Evolutionary conservation across 2,113 vertebrate genomes (phyloP).

Genomic region (Archocentrus centrarchus): DNA sequence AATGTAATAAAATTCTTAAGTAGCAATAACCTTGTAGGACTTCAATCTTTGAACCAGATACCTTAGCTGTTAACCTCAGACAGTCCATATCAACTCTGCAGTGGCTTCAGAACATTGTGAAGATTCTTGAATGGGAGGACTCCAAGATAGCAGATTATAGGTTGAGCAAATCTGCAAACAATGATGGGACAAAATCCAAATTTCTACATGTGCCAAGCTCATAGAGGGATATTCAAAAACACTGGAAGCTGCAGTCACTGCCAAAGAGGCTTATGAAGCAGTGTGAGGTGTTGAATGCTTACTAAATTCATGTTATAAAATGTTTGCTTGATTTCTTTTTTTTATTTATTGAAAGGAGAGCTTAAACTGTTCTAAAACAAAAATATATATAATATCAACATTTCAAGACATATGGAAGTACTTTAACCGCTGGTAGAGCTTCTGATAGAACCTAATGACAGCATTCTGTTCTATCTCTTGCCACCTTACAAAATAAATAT

Average conservation of each 20-base stretch:
- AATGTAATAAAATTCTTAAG: background rate
- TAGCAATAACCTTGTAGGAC: background rate
- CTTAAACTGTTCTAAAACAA: background rate
- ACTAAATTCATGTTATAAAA: background rate
- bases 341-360: background rate
- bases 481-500: background rate
- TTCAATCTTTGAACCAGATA: conserved; percentile 2
- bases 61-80: conserved; percentile 7
- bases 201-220: background rate
- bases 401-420: background rate
- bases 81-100: background rate
- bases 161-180: conserved; percentile 42
- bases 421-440: background rate
- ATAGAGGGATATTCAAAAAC: conserved; percentile 4
- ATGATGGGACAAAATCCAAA: conserved; percentile 34
- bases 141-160: conserved; percentile 21
- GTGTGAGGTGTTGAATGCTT: conserved; percentile 9
- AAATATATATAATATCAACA: background rate
- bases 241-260: background rate
- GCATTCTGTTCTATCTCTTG: background rate
- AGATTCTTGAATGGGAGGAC: background rate
- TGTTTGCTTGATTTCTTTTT: background rate
- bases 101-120: background rate
- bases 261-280: conserved; percentile 31
- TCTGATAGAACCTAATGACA: background rate